Evolutionary conservation across 2,797 vertebrate species (phyloP).

Genomic region (Darevskia nairensis): DNA sequence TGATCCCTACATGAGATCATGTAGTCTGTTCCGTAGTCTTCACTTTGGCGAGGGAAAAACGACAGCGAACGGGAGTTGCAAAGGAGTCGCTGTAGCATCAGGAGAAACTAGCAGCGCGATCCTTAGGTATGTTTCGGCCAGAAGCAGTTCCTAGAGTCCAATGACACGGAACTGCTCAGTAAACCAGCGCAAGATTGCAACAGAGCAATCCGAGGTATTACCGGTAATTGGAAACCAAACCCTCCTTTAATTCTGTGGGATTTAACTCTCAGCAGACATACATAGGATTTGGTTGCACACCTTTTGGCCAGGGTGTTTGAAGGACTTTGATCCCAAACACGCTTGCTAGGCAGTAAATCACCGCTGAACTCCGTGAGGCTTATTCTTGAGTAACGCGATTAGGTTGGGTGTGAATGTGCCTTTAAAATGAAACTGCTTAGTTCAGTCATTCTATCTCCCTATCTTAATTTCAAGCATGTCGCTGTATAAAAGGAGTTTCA

Average conservation of each 20-base stretch:
- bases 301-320: background rate
- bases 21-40: background rate
- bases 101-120: background rate
- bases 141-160: background rate
- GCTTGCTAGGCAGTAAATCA: background rate
- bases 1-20: background rate
- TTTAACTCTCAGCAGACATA: background rate
- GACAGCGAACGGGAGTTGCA: background rate
- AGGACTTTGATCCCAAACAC: background rate
- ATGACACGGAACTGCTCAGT: no score
- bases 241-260: background rate
- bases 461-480: background rate
- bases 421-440: background rate
- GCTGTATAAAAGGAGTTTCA: background rate
- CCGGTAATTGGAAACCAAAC: background rate
- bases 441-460: background rate
- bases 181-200: background rate
- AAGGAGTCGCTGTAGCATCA: background rate
- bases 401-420: background rate
- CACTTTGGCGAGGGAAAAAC: background rate
- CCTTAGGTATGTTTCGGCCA: background rate
- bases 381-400: background rate
- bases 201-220: background rate
- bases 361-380: background rate
- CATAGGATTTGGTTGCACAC: no score